phyloP scores from a whole-genome alignment of 2,888 invertebrate genomes.

The Elysia crispata region DNA sequence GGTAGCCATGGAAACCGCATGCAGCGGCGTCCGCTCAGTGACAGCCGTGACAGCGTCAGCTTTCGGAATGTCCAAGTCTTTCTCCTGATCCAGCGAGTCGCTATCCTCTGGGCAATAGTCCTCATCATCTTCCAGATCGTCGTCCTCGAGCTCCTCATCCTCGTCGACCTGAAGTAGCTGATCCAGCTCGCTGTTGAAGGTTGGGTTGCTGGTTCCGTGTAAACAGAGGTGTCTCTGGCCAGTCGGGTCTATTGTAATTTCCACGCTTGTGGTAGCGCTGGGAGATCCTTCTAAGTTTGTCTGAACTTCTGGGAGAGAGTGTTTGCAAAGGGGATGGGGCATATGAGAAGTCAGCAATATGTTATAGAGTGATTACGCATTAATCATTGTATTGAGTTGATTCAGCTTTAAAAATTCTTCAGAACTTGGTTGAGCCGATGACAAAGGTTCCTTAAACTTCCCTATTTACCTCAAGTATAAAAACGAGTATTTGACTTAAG shows the following conservation, averaged over 20 bases:
- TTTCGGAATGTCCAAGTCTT: too few relatives aligned
- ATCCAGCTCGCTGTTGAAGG: background rate
- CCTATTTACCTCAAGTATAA: too few relatives aligned
- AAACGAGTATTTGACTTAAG: too few relatives aligned
- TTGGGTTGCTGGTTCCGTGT: conserved; percentile 37
- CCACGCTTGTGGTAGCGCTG: background rate
- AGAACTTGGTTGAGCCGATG: too few relatives aligned
- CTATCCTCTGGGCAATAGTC: conserved; percentile 36
- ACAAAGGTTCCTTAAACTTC: too few relatives aligned
- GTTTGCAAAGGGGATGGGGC: too few relatives aligned
- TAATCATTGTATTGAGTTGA: too few relatives aligned
- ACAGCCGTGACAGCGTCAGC: background rate
- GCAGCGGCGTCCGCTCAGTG: conserved; percentile 25
- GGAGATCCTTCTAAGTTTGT: background rate
- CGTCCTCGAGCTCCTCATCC: conserved; percentile 28
- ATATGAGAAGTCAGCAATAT: too few relatives aligned
- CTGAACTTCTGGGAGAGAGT: background rate
- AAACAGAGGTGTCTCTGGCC: conserved; percentile 22
- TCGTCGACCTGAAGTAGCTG: background rate
- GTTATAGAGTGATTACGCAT: too few relatives aligned
- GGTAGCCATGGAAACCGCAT: background rate
- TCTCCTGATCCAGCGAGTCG: background rate
- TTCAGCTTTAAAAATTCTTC: too few relatives aligned
- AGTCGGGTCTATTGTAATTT: background rate
- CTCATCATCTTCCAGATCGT: conserved; percentile 29